phyloP scores from a whole-genome alignment of 2,888 invertebrate species.

The Thecophora atra region DNA sequence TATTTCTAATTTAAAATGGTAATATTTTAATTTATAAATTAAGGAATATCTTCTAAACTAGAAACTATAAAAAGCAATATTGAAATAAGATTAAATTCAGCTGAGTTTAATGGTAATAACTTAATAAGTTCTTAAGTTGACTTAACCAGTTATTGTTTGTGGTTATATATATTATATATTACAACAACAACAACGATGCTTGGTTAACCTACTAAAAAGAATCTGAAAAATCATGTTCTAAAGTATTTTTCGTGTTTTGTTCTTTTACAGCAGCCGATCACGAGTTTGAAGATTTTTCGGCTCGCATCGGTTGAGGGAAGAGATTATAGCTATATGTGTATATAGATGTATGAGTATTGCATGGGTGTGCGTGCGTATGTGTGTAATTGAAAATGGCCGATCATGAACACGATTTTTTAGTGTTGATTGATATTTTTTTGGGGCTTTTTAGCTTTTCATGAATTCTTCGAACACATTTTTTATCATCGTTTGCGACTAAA shows the following conservation, averaged over 20 bases:
- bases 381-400: background rate
- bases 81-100: no score
- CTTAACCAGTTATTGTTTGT: background rate
- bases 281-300: slow-evolving; percentile 12
- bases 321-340: background rate
- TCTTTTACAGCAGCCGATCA: background rate
- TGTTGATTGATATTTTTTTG: background rate
- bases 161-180: no score
- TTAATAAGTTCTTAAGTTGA: no score
- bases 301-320: background rate
- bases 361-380: background rate
- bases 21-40: no score
- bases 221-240: slow-evolving; percentile 17
- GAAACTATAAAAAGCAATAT: no score
- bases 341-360: background rate
- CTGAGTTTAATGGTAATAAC: no score
- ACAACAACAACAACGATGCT: background rate
- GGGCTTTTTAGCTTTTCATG: background rate
- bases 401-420: background rate
- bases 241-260: background rate
- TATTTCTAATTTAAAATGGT: no score
- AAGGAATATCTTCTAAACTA: no score
- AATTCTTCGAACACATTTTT: no score
- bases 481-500: no score
- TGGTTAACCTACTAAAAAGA: slow-evolving; percentile 27